These are phyloP conservation scores for Tinea semifulvella DNA, from an alignment of 2,888 invertebrate species.

Conservation along the genomic window DNA sequence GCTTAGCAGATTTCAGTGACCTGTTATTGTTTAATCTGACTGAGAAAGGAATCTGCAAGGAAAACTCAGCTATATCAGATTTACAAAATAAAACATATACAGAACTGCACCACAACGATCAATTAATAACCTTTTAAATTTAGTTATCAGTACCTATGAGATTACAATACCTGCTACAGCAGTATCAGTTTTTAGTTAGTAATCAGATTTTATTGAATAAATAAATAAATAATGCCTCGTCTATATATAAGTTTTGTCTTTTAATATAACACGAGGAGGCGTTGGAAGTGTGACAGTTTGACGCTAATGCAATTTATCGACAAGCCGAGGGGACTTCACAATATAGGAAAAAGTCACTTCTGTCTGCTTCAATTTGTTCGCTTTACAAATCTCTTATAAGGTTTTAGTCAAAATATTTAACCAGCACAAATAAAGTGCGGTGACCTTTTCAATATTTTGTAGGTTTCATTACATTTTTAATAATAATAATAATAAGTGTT, in stretches of 20 bases:
- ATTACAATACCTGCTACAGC: neutral
- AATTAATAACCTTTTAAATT: too few relatives aligned
- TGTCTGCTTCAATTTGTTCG: conserved; percentile 1
- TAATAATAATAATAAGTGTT: too few relatives aligned
- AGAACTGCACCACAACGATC: too few relatives aligned
- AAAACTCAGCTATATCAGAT: too few relatives aligned
- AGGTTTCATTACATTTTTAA: too few relatives aligned
- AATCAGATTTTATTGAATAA: neutral
- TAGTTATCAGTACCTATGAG: neutral
- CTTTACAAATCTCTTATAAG: neutral
- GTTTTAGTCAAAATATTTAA: too few relatives aligned
- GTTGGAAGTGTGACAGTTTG: neutral
- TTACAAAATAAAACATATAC: too few relatives aligned
- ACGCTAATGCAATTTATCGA: conserved; percentile 11
- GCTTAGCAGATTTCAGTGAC: too few relatives aligned
- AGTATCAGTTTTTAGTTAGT: neutral
- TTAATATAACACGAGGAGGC: neutral
- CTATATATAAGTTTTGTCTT: neutral
- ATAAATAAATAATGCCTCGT: neutral
- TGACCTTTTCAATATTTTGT: too few relatives aligned
- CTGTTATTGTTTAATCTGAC: too few relatives aligned
- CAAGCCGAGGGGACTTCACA: neutral
- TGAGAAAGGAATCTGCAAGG: too few relatives aligned
- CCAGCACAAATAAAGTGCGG: too few relatives aligned
- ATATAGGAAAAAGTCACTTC: neutral